Evolutionary conservation across 2,888 invertebrate species (phyloP).

Genomic region (Luperina nickerlii): DNA sequence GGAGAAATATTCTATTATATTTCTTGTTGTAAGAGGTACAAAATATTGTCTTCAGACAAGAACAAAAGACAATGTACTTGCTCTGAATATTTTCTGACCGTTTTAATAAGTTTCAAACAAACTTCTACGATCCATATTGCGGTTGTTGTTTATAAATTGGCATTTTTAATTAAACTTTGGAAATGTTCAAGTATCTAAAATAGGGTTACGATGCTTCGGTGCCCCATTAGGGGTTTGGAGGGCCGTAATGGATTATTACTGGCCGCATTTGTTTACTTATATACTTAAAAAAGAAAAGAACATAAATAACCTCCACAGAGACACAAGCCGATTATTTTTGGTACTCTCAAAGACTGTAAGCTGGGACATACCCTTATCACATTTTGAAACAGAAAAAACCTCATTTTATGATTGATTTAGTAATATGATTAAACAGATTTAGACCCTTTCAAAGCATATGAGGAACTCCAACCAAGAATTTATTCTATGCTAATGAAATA

Average conservation of each 20-base stretch:
- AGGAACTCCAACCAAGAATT: constrained; percentile 58
- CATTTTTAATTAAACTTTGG: constrained; percentile 58
- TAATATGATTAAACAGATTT: constrained; percentile 21
- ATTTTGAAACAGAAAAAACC: not conserved
- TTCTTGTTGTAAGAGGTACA: constrained; percentile 38
- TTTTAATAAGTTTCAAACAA: constrained; percentile 28
- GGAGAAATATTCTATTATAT: constrained; percentile 57
- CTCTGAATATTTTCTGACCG: constrained; percentile 17
- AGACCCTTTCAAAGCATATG: constrained; percentile 25
- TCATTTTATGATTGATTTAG: constrained; percentile 14
- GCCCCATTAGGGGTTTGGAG: constrained; percentile 40
- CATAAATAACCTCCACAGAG: constrained; percentile 11
- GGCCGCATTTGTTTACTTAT: constrained; percentile 30
- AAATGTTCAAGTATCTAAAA: constrained; percentile 45
- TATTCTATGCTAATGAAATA: constrained; percentile 79
- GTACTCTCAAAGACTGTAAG: not conserved
- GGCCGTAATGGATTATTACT: constrained; percentile 43
- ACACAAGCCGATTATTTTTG: constrained; percentile 15
- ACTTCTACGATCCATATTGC: constrained; percentile 29
- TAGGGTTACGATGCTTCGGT: constrained; percentile 53
- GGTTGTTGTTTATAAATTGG: constrained; percentile 34
- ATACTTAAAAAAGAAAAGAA: constrained; percentile 17
- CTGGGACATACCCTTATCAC: too few relatives aligned
- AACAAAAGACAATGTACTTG: constrained; percentile 43
- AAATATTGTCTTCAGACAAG: constrained; percentile 36